Conservation (phyloP, 35 echinoderm and acorn worm genomes). For the Patiria miniata region DNA sequence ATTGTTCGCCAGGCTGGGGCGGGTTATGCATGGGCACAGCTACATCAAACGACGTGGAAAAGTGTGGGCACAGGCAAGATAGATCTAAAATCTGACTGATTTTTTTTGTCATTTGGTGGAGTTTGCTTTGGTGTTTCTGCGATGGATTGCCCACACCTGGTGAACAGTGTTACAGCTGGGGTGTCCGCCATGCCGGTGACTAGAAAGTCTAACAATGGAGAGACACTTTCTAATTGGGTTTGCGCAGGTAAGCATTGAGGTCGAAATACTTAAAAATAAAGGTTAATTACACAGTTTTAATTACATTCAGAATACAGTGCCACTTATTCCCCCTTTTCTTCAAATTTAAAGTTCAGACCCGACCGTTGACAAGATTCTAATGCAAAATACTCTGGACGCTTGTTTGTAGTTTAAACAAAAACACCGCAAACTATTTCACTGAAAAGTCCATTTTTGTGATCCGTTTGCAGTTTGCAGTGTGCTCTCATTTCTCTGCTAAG, state of each 20-base stretch:
- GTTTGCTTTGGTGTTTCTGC: neutral
- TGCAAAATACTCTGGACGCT: no score
- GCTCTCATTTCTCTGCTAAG: no score
- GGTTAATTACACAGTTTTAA: no score
- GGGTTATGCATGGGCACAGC: neutral
- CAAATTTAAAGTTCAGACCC: no score
- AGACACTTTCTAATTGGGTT: constrained; percentile 44
- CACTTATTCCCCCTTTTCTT: no score
- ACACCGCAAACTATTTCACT: no score
- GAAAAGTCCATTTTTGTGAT: no score
- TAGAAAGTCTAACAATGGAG: constrained; percentile 48
- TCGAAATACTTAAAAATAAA: neutral
- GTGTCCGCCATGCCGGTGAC: constrained; percentile 29
- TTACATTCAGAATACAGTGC: no score
- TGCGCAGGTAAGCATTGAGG: constrained; percentile 43
- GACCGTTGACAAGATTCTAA: no score
- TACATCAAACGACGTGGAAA: neutral
- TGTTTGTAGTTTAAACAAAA: no score
- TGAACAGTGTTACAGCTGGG: constrained; percentile 46
- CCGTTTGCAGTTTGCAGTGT: no score
- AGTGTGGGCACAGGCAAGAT: neutral
- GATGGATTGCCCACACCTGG: constrained; percentile 74
- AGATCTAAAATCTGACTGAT: neutral
- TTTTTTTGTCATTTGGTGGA: neutral
- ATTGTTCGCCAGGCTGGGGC: neutral